Evolutionary conservation across 2,888 invertebrate species (phyloP), one percentile per base, ranked within the genome.

Genomic region (Choristoneura rosaceana): DNA sequence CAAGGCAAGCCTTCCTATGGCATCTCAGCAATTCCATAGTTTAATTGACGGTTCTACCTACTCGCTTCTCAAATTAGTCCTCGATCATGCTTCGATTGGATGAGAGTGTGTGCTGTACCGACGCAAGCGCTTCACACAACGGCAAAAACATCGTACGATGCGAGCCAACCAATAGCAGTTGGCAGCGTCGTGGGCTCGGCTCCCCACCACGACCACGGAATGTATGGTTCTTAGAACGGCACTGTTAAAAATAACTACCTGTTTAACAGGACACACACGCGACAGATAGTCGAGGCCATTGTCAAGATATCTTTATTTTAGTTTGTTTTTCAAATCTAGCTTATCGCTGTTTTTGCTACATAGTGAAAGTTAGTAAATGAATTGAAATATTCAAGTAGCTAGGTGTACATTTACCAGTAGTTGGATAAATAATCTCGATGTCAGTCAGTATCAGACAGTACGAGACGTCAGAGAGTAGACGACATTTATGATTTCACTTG

Each of bases 191-290:
- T 93, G 94, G 94, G 94, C 94, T 93, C 91, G 94, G 80, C 94
- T 86, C 90, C 92, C 93, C 92, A 89, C 92, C 85, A 88, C 78
- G 80, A 74, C 86, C 79, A 83, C 78, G 92, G 93, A 91, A 93
- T 93, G 93, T 86, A 86, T 85, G 83, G 81, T 87, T 89, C 87
- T 88, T 82, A 89, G 90, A 92, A 89, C 87, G 88, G 89, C 90
- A 88, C 88, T 88, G 91, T 87, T 93, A 92, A 91, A 93, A 93
- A 92, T 93, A 93, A 92, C 92, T 85, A 89, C 92, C 87, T 89
- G 91, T 90, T 88, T 84, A 85, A 86, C 88, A 83, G 80, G 78
- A 84, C 85, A 83, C 85, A 86, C 83, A 85, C 80, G 62, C 58
- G 81, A 81, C 82, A 71, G 81, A 80, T 84, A 84, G 84, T 84